phyloP scores from a whole-genome alignment of 2,113 vertebrate species.

The Ammodytes marinus region DNA sequence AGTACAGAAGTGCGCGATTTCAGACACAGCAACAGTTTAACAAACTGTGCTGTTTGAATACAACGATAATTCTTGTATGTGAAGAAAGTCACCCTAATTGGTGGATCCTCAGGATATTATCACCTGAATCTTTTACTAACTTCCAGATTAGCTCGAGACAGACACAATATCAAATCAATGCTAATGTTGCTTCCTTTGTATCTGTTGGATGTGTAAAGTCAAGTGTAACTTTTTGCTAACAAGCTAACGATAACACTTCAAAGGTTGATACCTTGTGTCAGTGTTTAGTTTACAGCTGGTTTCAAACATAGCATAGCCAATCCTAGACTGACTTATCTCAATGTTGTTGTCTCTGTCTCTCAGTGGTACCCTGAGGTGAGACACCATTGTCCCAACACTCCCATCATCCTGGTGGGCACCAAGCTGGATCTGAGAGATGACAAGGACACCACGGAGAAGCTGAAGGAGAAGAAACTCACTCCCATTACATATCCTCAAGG shows the following conservation, averaged over 20 bases:
- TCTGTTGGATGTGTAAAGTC: too few species aligned
- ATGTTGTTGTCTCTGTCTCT: background rate
- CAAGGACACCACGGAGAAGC: constrained; percentile 97
- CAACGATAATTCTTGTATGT: background rate
- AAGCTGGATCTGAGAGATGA: constrained; percentile 97
- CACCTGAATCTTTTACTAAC: background rate
- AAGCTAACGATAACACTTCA: too few species aligned
- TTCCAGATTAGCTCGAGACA: too few species aligned
- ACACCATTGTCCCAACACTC: constrained; percentile 97
- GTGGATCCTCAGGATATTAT: background rate
- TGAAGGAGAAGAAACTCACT: constrained; percentile 97
- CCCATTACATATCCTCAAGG: constrained; percentile 98
- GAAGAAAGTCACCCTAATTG: background rate
- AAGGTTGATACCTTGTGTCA: too few species aligned
- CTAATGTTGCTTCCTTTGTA: too few species aligned
- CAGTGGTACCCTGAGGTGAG: constrained; percentile 98
- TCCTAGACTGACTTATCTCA: background rate
- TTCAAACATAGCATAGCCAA: too few species aligned
- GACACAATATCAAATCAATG: too few species aligned
- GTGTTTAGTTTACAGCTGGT: too few species aligned
- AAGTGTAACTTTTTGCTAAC: too few species aligned
- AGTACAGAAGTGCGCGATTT: too few species aligned
- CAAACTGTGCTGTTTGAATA: background rate
- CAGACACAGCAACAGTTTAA: too few species aligned
- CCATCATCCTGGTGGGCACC: constrained; percentile 97